These are phyloP conservation scores for Acanthiza pusilla DNA, from an alignment of 2,797 vertebrate species.

Conservation along the genomic window DNA sequence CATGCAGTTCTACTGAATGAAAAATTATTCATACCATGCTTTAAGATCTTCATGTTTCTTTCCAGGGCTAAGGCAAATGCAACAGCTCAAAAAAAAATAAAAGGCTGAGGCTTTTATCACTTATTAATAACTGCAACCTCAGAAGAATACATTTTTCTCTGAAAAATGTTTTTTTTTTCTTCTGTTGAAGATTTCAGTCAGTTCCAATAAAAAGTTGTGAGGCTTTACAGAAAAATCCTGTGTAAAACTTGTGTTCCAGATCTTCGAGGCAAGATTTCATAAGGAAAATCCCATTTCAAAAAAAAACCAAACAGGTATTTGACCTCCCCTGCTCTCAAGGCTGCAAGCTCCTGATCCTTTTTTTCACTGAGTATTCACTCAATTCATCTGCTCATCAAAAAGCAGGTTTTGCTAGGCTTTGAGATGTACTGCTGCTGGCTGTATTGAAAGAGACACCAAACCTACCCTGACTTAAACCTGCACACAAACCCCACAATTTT, in stretches of 20 bases:
- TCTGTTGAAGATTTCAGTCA: neutral
- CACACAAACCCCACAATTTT: neutral
- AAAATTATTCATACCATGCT: conserved; percentile 47
- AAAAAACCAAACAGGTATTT: neutral
- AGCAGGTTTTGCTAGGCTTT: neutral
- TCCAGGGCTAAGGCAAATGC: conserved; percentile 23
- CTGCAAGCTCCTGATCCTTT: neutral
- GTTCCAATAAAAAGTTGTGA: neutral
- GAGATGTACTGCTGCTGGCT: neutral
- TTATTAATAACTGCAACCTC: neutral
- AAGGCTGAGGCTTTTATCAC: neutral
- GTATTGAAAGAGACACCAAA: neutral
- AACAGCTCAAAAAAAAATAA: neutral
- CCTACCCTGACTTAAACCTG: neutral
- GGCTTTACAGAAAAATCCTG: neutral
- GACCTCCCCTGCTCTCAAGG: neutral
- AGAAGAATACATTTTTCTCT: neutral
- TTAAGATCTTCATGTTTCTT: conserved; percentile 77
- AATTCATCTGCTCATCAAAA: neutral
- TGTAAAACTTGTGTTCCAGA: neutral
- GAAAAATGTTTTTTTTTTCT: neutral
- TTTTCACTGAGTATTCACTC: neutral
- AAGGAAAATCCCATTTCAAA: neutral
- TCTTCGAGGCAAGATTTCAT: neutral
- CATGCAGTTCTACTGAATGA: conserved; percentile 23